Conservation (phyloP, 2,113 vertebrate genomes). For the Corydoras maculifer region DNA sequence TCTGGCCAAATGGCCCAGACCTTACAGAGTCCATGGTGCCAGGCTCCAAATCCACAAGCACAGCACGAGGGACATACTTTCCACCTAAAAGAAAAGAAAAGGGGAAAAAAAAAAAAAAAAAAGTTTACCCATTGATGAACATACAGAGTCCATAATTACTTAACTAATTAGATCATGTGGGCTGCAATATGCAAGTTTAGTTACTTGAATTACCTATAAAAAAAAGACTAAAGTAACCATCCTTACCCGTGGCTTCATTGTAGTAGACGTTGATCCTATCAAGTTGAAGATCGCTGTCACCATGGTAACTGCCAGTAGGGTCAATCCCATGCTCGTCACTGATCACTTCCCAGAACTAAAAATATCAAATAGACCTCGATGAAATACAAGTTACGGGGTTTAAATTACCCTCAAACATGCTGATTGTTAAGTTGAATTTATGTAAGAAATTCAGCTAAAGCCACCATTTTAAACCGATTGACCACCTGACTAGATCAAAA, state of each 20-base stretch:
- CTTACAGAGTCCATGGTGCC: constrained; percentile 50
- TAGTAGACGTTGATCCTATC: constrained; percentile 49
- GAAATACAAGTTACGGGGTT: too few relatives aligned
- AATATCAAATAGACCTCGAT: background rate
- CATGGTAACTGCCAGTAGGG: constrained; percentile 49
- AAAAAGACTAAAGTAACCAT: too few relatives aligned
- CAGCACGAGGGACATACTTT: constrained; percentile 48
- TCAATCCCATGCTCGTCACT: constrained; percentile 50
- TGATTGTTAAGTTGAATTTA: too few relatives aligned
- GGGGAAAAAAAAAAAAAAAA: background rate
- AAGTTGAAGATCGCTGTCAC: constrained; percentile 47
- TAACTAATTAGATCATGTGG: too few relatives aligned
- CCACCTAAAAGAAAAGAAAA: constrained; percentile 29
- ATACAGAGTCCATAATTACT: too few relatives aligned
- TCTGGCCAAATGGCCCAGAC: constrained; percentile 48
- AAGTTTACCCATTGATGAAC: too few relatives aligned
- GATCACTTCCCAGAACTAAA: constrained; percentile 49
- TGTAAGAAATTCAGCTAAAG: background rate
- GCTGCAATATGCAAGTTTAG: too few relatives aligned
- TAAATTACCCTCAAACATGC: too few relatives aligned
- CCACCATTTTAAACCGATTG: background rate
- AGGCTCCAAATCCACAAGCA: constrained; percentile 48
- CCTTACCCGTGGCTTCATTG: constrained; percentile 46
- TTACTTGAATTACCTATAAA: too few relatives aligned
- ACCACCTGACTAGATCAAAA: constrained; percentile 3